Conservation (phyloP, 2,797 vertebrate genomes). For the Tachyglossus aculeatus region DNA sequence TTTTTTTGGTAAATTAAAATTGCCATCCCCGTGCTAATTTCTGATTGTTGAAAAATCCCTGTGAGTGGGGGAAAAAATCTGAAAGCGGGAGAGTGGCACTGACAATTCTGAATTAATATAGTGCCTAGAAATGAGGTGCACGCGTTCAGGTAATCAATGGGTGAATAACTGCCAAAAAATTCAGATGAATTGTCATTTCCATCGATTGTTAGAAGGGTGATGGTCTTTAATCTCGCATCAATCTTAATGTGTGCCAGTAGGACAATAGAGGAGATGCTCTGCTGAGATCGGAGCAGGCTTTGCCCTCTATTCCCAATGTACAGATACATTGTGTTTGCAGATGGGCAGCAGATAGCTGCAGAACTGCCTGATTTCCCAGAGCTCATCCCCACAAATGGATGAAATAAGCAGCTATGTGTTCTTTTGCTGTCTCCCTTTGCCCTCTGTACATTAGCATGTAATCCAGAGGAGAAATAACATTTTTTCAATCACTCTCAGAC, state of each 20-base stretch:
- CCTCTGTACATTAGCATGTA: conserved; percentile 89
- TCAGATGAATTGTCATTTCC: conserved; percentile 85
- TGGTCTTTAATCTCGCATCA: conserved; percentile 95
- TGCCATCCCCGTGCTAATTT: conserved; percentile 9
- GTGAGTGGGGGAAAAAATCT: conserved; percentile 31
- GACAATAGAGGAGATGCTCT: conserved; percentile 90
- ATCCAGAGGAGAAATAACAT: conserved; percentile 89
- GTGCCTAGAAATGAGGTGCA: conserved; percentile 75
- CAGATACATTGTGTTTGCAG: conserved; percentile 87
- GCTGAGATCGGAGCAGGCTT: conserved; percentile 82
- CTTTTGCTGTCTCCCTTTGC: conserved; percentile 80
- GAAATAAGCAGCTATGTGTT: conserved; percentile 88
- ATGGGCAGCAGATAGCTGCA: conserved; percentile 80
- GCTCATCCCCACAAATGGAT: conserved; percentile 83
- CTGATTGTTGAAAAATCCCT: conserved; percentile 31
- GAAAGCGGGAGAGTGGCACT: conserved; percentile 61
- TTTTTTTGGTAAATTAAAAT: not conserved
- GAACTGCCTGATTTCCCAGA: conserved; percentile 89
- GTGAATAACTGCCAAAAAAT: conserved; percentile 83
- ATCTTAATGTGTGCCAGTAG: conserved; percentile 97
- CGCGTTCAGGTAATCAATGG: conserved; percentile 81
- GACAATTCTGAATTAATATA: conserved; percentile 77
- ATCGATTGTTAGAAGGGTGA: conserved; percentile 84
- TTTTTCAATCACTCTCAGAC: conserved; percentile 86
- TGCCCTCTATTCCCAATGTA: conserved; percentile 84